A percentile compares a stretch with the other conserved stretches of the same genome.
These are phyloP conservation scores for Hippoglossus hippoglossus DNA, from an alignment of 2,797 vertebrate species.

Conservation along the genomic window DNA sequence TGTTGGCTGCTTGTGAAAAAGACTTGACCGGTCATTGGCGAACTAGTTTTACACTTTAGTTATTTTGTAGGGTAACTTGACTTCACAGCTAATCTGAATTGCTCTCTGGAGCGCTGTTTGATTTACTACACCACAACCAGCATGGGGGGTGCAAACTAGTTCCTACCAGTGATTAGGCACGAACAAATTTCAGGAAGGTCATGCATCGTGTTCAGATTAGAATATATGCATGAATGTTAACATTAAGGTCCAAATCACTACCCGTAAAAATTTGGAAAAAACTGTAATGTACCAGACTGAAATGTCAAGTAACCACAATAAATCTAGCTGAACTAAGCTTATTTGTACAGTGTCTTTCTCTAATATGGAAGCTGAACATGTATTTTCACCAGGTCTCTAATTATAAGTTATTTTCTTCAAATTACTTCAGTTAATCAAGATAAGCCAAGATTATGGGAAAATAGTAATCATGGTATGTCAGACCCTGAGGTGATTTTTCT, in stretches of 20 bases:
- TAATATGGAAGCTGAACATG: background rate
- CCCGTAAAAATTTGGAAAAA: background rate
- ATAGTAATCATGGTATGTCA: background rate
- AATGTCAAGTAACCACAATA: background rate
- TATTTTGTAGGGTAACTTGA: background rate
- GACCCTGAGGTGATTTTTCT: too few species aligned
- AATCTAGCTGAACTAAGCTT: background rate
- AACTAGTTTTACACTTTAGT: too few species aligned
- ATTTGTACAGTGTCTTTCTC: background rate
- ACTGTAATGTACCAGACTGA: background rate
- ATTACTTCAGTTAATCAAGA: background rate
- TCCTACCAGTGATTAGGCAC: background rate
- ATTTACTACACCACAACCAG: background rate
- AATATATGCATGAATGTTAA: background rate
- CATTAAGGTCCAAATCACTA: background rate
- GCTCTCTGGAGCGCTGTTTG: background rate
- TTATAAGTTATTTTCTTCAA: background rate
- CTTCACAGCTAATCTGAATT: background rate
- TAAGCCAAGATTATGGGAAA: background rate
- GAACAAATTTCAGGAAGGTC: too few species aligned
- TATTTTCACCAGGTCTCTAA: background rate
- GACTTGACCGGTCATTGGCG: background rate
- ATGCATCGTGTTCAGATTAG: background rate
- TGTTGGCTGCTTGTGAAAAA: constrained; percentile 19
- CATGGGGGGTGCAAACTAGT: background rate